Conservation (phyloP, 1,140 invertebrate genomes). For the Apis cerana region DNA sequence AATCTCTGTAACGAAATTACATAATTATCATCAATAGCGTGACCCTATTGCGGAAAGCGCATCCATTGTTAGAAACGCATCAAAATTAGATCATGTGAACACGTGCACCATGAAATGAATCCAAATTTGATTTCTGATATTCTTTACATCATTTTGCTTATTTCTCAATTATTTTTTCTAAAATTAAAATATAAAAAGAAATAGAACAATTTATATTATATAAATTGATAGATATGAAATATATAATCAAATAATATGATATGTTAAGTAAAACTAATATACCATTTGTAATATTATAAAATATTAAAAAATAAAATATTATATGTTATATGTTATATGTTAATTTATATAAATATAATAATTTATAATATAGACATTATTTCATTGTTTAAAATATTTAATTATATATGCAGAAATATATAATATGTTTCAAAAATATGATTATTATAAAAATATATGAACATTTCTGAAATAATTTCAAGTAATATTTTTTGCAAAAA, state of each 20-base stretch:
- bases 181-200: neutral
- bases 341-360: too few relatives aligned
- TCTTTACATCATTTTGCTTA: slow-evolving; percentile 23
- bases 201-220: neutral
- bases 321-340: too few relatives aligned
- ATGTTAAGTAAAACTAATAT: too few relatives aligned
- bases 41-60: slow-evolving; percentile 68
- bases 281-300: too few relatives aligned
- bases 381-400: too few relatives aligned
- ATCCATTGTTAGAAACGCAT: slow-evolving; percentile 70
- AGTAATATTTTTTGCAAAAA: too few relatives aligned
- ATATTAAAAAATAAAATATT: too few relatives aligned
- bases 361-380: too few relatives aligned
- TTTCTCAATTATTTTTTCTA: neutral
- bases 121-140: neutral
- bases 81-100: slow-evolving; percentile 74
- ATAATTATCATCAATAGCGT: slow-evolving; percentile 67
- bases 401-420: too few relatives aligned
- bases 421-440: too few relatives aligned
- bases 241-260: neutral
- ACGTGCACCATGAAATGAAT: slow-evolving; percentile 63
- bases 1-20: slow-evolving; percentile 62
- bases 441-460: too few relatives aligned
- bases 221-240: neutral
- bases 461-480: too few relatives aligned